A percentile compares a stretch with the other conserved stretches of the same genome.
phyloP scores from a whole-genome alignment of 1,140 invertebrate species.

The Hyles vespertilio region DNA sequence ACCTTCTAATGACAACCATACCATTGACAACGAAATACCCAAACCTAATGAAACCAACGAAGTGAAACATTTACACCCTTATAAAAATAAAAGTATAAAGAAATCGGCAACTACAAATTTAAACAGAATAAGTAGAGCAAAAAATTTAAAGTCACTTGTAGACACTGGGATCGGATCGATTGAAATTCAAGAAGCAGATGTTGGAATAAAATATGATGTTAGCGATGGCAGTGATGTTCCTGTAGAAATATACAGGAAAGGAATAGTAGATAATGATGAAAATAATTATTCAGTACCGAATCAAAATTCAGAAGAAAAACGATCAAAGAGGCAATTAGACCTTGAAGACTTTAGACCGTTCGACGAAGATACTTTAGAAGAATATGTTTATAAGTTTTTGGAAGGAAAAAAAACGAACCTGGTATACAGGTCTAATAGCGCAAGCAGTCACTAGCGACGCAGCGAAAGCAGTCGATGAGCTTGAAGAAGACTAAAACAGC shows the following conservation, averaged over 20 bases:
- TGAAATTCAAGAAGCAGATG: slow-evolving; percentile 75
- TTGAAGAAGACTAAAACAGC: slow-evolving; percentile 39
- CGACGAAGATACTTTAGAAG: slow-evolving; percentile 60
- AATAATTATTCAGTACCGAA: slow-evolving; percentile 55
- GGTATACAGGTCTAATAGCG: slow-evolving; percentile 55
- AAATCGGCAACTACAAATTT: slow-evolving; percentile 34
- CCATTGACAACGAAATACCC: slow-evolving; percentile 45
- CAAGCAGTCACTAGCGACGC: slow-evolving; percentile 54
- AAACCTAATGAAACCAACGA: slow-evolving; percentile 75
- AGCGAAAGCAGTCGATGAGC: slow-evolving; percentile 35
- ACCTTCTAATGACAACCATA: slow-evolving; percentile 24
- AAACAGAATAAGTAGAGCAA: slow-evolving; percentile 38
- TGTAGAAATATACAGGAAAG: slow-evolving; percentile 76
- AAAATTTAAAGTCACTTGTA: slow-evolving; percentile 55
- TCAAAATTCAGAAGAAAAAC: slow-evolving; percentile 41
- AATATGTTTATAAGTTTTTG: slow-evolving; percentile 58
- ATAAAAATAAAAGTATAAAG: slow-evolving; percentile 55
- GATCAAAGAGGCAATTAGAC: slow-evolving; percentile 56
- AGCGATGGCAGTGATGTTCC: slow-evolving; percentile 69
- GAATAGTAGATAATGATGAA: slow-evolving; percentile 75
- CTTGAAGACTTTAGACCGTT: slow-evolving; percentile 59
- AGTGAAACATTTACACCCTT: slow-evolving; percentile 77
- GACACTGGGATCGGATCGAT: slow-evolving; percentile 60
- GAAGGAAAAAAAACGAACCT: slow-evolving; percentile 52
- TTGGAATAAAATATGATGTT: slow-evolving; percentile 76